A percentile compares a stretch with the other conserved stretches of the same genome.
These are phyloP conservation scores for Macrochelys suwanniensis DNA, from an alignment of 2,797 vertebrate genomes.

Conservation along the genomic window DNA sequence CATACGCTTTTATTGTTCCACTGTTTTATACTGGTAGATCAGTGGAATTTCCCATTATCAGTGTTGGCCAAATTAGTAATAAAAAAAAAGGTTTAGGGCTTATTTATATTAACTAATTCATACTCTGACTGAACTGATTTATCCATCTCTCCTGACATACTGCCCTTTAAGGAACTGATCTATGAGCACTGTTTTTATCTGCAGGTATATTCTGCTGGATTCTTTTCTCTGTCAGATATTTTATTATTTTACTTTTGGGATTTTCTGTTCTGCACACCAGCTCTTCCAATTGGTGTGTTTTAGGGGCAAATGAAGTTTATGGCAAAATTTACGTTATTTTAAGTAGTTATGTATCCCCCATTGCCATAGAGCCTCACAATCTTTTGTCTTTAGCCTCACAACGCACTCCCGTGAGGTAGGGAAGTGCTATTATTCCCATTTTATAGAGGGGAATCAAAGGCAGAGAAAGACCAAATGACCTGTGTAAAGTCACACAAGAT, in stretches of 20 bases:
- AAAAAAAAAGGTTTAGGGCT: neutral
- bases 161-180: neutral
- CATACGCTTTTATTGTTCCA: neutral
- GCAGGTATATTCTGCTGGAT: neutral
- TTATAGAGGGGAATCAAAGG: neutral
- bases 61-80: neutral
- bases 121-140: neutral
- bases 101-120: neutral
- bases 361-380: neutral
- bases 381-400: neutral
- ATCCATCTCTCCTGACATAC: neutral
- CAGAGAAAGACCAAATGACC: neutral
- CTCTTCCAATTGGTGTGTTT: neutral
- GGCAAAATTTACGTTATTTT: neutral
- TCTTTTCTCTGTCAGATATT: neutral
- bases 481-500: neutral
- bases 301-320: neutral
- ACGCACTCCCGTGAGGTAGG: neutral
- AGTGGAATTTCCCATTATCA: neutral
- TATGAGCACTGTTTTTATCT: neutral
- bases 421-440: neutral
- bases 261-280: neutral
- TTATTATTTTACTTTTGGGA: neutral
- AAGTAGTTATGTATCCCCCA: neutral
- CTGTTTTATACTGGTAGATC: rapidly evolving